phyloP scores from a whole-genome alignment of 30 jellyfish, hydroid and myxozoan species.

The Calvadosia cruxmelitensis region DNA sequence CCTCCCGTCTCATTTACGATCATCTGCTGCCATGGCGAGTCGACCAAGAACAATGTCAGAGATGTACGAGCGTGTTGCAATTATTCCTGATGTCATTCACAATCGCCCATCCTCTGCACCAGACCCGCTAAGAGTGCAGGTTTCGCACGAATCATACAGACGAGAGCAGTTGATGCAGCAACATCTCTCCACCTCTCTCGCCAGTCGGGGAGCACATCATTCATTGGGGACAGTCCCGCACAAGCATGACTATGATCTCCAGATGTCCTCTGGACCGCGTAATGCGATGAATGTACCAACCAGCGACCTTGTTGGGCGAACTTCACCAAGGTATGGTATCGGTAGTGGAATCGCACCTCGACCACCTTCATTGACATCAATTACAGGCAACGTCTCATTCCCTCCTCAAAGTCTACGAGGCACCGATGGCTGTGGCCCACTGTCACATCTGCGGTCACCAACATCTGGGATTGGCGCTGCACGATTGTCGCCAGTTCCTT shows the following conservation, averaged over 20 bases:
- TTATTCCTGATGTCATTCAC: conserved; percentile 42
- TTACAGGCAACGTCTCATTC: conserved; percentile 9
- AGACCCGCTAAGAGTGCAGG: not conserved
- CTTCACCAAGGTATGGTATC: conserved; percentile 27
- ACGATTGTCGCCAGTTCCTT: too few relatives aligned
- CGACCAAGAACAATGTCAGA: conserved; percentile 42
- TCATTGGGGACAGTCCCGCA: conserved; percentile 1
- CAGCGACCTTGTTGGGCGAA: too few relatives aligned
- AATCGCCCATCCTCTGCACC: conserved; percentile 17
- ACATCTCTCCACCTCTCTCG: conserved; percentile 1
- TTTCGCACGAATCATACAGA: conserved; percentile 1
- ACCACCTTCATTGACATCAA: conserved; percentile 39
- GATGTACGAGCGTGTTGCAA: conserved; percentile 56
- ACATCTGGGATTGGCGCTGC: too few relatives aligned
- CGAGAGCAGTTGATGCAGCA: conserved; percentile 6
- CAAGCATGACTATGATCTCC: too few relatives aligned
- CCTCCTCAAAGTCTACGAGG: not conserved
- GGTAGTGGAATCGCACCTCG: conserved; percentile 35
- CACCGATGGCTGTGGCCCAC: not conserved
- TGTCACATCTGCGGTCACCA: too few relatives aligned
- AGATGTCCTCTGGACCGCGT: too few relatives aligned
- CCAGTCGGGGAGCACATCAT: not conserved
- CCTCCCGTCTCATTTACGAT: too few relatives aligned
- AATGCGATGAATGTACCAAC: too few relatives aligned
- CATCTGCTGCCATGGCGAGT: conserved; percentile 27